Percentiles rank a stretch among this genome's conserved stretches.
These are phyloP conservation scores for Tauraco hartlaubi DNA, from an alignment of 2,797 vertebrate species.

Conservation along the genomic window DNA sequence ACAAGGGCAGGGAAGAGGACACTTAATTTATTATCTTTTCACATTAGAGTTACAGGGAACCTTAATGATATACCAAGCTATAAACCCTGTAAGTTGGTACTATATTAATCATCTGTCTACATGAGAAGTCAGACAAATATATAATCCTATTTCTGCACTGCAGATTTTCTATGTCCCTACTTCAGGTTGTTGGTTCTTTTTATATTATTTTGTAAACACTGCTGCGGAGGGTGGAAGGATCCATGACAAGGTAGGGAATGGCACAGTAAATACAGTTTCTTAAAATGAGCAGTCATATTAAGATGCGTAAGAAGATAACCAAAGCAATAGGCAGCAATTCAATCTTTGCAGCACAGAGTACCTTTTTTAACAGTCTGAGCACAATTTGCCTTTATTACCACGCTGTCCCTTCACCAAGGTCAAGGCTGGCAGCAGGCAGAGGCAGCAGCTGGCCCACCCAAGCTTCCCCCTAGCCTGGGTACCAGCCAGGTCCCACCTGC, in stretches of 20 bases:
- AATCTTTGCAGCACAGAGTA: neutral
- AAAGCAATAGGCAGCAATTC: neutral
- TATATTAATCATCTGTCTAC: constrained; percentile 61
- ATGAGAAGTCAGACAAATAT: constrained; percentile 53
- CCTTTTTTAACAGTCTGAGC: neutral
- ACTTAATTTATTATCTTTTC: constrained; percentile 54
- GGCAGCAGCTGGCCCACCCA: neutral
- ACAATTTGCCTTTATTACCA: neutral
- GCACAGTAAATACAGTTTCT: neutral
- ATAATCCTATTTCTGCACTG: constrained; percentile 48
- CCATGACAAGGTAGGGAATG: neutral
- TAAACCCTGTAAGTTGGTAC: constrained; percentile 37
- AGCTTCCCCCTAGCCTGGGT: neutral
- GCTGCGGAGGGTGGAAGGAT: neutral
- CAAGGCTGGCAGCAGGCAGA: neutral
- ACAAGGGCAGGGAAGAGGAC: constrained; percentile 65
- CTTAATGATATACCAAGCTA: constrained; percentile 57
- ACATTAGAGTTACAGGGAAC: constrained; percentile 48
- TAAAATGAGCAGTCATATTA: neutral
- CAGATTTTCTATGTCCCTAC: constrained; percentile 6
- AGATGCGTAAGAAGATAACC: neutral
- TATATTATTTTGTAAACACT: neutral
- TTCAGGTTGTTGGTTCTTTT: neutral
- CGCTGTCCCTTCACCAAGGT: neutral
- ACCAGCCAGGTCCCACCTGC: neutral